phyloP scores from a whole-genome alignment of 2,113 vertebrate species.

The Silurus meridionalis region DNA sequence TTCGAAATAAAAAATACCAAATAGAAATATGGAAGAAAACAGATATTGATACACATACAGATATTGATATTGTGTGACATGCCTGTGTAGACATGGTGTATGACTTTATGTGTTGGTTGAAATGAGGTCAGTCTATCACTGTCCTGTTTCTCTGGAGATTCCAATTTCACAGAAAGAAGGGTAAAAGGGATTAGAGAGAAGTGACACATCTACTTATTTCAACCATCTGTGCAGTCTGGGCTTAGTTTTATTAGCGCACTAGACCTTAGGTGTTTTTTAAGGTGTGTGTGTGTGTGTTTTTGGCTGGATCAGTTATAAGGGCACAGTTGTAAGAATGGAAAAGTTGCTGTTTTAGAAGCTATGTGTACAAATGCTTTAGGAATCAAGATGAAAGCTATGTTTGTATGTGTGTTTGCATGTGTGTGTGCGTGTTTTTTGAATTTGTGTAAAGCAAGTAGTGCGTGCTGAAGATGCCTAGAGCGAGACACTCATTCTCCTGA shows the following conservation, averaged over 20 bases:
- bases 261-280: slow-evolving; percentile 41
- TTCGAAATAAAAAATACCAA: too few species aligned
- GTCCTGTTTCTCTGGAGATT: slow-evolving; percentile 44
- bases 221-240: slow-evolving; percentile 51
- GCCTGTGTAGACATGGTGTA: background rate
- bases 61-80: background rate
- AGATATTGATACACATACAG: background rate
- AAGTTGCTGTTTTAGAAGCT: slow-evolving; percentile 46
- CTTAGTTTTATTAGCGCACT: slow-evolving; percentile 59
- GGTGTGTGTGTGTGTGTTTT: background rate
- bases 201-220: slow-evolving; percentile 67
- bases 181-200: slow-evolving; percentile 57
- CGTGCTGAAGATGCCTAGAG: background rate
- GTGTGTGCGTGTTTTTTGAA: background rate
- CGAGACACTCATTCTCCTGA: slow-evolving; percentile 5
- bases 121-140: slow-evolving; percentile 33
- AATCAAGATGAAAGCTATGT: slow-evolving; percentile 27
- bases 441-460: background rate
- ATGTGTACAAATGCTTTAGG: background rate
- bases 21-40: background rate
- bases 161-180: slow-evolving; percentile 53
- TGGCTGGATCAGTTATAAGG: slow-evolving; percentile 26
- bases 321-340: background rate
- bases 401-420: background rate
- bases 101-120: background rate